Conservation (phyloP, 2,888 invertebrate species). For the Exephanes ischioxanthus region DNA sequence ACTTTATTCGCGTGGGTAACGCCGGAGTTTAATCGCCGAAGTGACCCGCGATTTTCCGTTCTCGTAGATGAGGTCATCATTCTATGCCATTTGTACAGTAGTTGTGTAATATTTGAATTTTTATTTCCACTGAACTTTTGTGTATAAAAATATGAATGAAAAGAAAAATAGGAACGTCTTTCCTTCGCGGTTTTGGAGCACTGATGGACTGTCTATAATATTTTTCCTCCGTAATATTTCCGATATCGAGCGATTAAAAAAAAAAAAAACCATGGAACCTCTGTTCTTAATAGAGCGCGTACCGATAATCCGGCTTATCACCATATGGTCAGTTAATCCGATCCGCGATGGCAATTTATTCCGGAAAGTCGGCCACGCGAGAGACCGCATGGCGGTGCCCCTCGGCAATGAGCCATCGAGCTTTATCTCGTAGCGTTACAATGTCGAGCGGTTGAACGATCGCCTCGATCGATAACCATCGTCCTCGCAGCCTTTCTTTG, state of each 20-base stretch:
- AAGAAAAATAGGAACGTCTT: neutral
- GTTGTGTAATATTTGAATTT: neutral
- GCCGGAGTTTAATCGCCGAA: neutral
- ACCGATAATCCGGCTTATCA: neutral
- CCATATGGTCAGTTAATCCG: constrained; percentile 4
- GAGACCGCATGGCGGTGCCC: neutral
- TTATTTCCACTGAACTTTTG: neutral
- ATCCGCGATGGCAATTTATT: neutral
- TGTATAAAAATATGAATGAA: neutral
- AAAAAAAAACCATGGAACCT: neutral
- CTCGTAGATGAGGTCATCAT: neutral
- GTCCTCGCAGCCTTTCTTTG: neutral
- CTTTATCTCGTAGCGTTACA: neutral
- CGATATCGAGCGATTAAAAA: neutral
- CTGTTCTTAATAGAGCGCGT: neutral
- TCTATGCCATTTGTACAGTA: neutral
- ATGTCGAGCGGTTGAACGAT: constrained; percentile 28
- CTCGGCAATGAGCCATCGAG: constrained; percentile 6
- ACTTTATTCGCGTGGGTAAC: neutral
- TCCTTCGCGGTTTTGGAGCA: no score
- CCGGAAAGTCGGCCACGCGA: neutral
- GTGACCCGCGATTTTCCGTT: neutral
- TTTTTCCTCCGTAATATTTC: neutral
- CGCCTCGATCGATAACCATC: neutral
- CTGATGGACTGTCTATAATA: neutral